Base-by-base conservation (phyloP, 2,888 invertebrate species). In the Gastracanthus pulcherrimus region DNA sequence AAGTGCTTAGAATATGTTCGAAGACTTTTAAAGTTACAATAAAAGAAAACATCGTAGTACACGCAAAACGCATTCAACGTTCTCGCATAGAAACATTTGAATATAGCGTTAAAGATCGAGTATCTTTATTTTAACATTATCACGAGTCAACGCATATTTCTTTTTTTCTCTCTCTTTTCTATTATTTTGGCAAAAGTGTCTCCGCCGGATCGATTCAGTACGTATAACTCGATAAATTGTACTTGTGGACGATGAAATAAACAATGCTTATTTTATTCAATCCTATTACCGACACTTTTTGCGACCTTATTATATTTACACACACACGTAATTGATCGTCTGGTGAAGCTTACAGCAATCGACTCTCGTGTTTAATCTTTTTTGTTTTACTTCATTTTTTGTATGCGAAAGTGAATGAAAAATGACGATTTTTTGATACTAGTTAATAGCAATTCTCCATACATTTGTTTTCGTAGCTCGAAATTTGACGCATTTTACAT, bases 1-100 rank as follows among this genome's bases (percentile, higher is more conserved):
- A 88, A 87, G 88, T 88, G 86, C 87, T 87, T 87, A 89, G 87
- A 87, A 86, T 86, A 88, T 88, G 85, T 87, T 88, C 86, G 85
- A 87, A 88, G 88, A 88, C 88, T 89, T 89, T 88, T 85, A 74
- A 83, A 83, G 74, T 83, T 87, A 88, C 86, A 86, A 87, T 88
- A 84, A 88, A 89, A 89, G 88, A 87, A 87, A 89, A 88, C 87
- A 88, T 87, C 85, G 86, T 86, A 87, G 86, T 89, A 88, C 86
- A 88, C 87, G 86, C 87, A 89, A 89, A 87, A 89, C 88, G 88
- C 87, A 89, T 87, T 87, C 86, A 85, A 86, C 89, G 84, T 87
- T 85, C 87, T 86, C 86, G 83, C 84, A 86, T 86, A 87, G 87
- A 88, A 86, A 87, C 85, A 85, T 87, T 86, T 77, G 58, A 81